A percentile compares a stretch with the other conserved stretches of the same genome.
Evolutionary conservation across 2,113 vertebrate species (phyloP).

Genomic region (Micronycteris hirsuta): DNA sequence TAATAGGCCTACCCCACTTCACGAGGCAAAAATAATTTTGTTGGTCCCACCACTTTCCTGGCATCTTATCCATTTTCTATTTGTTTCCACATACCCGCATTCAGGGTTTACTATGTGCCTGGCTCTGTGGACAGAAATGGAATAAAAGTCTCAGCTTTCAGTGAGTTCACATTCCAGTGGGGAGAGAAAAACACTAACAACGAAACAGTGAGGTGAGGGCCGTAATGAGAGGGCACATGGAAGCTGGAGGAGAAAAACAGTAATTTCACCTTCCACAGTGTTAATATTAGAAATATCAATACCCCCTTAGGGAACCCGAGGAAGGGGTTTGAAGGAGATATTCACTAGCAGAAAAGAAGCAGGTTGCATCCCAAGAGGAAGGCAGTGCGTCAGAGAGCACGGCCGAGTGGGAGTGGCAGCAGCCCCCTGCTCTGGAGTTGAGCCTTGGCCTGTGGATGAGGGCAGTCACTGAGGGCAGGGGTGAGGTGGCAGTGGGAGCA

Average conservation of each 20-base stretch:
- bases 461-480: too few relatives aligned
- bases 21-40: background rate
- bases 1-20: background rate
- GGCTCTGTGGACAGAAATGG: background rate
- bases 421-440: accelerated
- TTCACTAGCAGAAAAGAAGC: background rate
- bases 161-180: background rate
- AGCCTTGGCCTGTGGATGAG: background rate
- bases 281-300: background rate
- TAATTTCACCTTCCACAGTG: accelerated
- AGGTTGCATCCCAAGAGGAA: background rate
- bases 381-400: background rate
- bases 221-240: accelerated
- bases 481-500: too few relatives aligned
- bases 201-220: accelerated
- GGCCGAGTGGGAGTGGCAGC: accelerated
- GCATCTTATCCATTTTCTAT: background rate
- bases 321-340: background rate
- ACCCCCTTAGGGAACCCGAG: accelerated
- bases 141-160: background rate
- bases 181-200: background rate
- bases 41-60: background rate
- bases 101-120: background rate
- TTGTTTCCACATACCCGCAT: background rate
- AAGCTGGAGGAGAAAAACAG: too few relatives aligned